Conservation (phyloP, 2,888 invertebrate genomes). For the Lochmaea capreae region DNA sequence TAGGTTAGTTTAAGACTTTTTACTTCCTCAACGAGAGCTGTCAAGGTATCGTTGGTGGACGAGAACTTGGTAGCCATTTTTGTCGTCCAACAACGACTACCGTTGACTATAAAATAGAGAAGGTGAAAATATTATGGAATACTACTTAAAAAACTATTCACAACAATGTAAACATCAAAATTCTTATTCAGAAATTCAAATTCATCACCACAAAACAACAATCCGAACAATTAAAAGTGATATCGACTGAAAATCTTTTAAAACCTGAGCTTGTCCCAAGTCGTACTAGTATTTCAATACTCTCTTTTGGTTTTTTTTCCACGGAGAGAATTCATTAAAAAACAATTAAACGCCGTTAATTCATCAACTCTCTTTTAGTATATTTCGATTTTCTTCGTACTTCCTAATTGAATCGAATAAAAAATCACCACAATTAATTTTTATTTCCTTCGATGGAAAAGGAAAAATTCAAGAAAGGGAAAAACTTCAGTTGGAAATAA, state of each 20-base stretch:
- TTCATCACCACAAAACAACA: conserved; percentile 1
- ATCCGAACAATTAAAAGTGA: conserved; percentile 3
- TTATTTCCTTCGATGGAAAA: conserved; percentile 23
- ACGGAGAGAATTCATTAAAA: conserved; percentile 38
- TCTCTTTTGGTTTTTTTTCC: conserved; percentile 4
- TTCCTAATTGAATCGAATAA: conserved; percentile 41
- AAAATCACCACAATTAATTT: conserved; percentile 44
- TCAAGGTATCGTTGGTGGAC: no score
- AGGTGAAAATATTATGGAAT: no score
- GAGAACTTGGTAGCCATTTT: no score
- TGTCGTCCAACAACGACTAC: no score
- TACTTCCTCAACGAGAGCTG: no score
- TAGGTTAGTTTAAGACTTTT: no score
- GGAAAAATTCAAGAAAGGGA: conserved; percentile 20
- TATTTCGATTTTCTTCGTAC: conserved; percentile 23
- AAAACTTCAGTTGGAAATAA: conserved; percentile 23
- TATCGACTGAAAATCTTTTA: conserved; percentile 13
- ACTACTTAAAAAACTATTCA: not conserved
- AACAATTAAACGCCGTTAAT: conserved; percentile 43
- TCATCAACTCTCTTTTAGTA: conserved; percentile 17
- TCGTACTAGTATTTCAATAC: conserved; percentile 3
- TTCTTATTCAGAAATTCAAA: not conserved
- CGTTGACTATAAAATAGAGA: no score
- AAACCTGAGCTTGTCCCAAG: conserved; percentile 7
- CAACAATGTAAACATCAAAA: not conserved